These are phyloP conservation scores for Limnephilus auricula DNA, from an alignment of 2,888 invertebrate genomes.

Conservation along the genomic window DNA sequence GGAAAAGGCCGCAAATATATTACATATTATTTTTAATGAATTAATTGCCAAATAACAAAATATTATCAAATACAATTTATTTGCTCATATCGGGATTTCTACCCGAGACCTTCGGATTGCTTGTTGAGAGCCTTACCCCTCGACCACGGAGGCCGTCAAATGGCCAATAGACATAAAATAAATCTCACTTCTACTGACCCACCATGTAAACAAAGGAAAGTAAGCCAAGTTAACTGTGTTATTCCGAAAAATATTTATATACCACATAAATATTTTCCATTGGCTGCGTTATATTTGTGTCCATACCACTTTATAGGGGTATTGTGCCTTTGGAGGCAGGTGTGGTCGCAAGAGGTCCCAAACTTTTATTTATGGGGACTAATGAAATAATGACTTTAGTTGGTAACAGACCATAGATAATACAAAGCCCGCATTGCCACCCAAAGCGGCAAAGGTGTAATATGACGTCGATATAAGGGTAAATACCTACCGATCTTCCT, in stretches of 20 bases:
- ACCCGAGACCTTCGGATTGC: no score
- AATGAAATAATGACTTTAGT: slow-evolving; percentile 61
- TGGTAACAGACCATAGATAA: slow-evolving; percentile 26
- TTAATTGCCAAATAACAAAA: no score
- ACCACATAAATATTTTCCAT: neutral
- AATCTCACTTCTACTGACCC: no score
- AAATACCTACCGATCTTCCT: neutral
- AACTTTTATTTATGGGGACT: slow-evolving; percentile 60
- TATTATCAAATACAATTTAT: no score
- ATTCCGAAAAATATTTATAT: neutral
- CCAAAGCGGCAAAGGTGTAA: slow-evolving; percentile 50
- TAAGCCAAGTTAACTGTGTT: neutral
- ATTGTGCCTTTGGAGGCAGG: slow-evolving; percentile 23
- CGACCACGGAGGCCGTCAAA: no score
- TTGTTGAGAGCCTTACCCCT: no score
- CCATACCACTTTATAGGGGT: slow-evolving; percentile 4
- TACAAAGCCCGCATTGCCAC: slow-evolving; percentile 54
- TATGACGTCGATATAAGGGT: neutral
- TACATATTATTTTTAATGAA: no score
- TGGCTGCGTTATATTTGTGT: neutral
- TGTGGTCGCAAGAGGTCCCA: slow-evolving; percentile 41
- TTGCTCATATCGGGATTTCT: no score
- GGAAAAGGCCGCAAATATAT: no score
- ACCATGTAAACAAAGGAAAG: neutral
- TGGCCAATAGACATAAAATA: no score